A percentile compares a stretch with the other conserved stretches of the same genome.
phyloP scores from a whole-genome alignment of 1,140 invertebrate species.

The Drosophila kohkoa region DNA sequence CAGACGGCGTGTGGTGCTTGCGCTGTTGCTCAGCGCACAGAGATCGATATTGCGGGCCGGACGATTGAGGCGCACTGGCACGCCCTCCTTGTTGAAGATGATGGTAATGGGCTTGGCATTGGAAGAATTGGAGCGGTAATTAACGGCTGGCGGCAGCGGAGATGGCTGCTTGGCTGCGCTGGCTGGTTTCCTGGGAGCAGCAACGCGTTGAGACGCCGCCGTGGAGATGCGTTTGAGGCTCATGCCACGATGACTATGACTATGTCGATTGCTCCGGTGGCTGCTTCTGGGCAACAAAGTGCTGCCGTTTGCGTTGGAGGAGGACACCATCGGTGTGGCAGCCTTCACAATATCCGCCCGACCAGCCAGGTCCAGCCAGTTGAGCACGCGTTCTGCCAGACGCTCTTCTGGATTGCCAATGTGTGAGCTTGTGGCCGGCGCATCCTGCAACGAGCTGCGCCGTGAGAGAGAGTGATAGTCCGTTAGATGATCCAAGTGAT shows the following conservation, averaged over 20 bases:
- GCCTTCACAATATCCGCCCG: constrained; percentile 63
- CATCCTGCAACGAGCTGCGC: constrained; percentile 74
- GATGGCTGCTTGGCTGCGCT: constrained; percentile 28
- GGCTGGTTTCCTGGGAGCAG: constrained; percentile 33
- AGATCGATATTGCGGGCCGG: constrained; percentile 79
- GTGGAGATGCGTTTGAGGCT: constrained; percentile 50
- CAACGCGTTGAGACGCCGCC: constrained; percentile 42
- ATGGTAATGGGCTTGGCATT: constrained; percentile 83
- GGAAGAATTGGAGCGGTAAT: constrained; percentile 36
- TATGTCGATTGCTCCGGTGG: constrained; percentile 45
- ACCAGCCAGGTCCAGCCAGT: constrained; percentile 80
- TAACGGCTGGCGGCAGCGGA: neutral
- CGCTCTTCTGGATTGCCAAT: constrained; percentile 75
- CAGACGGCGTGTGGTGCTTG: constrained; percentile 64
- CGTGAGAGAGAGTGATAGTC: constrained; percentile 59
- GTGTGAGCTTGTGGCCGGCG: neutral
- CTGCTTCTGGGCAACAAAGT: constrained; percentile 37
- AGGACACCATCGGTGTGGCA: neutral
- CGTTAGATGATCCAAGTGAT: constrained; percentile 52
- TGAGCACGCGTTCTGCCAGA: constrained; percentile 78
- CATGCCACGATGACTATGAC: constrained; percentile 46
- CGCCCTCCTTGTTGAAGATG: constrained; percentile 81
- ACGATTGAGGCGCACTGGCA: constrained; percentile 77
- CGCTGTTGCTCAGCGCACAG: constrained; percentile 66
- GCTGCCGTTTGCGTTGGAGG: constrained; percentile 29